Evolutionary conservation across 2,888 invertebrate species (phyloP).

Genomic region (Disparrhopalites patrizii): DNA sequence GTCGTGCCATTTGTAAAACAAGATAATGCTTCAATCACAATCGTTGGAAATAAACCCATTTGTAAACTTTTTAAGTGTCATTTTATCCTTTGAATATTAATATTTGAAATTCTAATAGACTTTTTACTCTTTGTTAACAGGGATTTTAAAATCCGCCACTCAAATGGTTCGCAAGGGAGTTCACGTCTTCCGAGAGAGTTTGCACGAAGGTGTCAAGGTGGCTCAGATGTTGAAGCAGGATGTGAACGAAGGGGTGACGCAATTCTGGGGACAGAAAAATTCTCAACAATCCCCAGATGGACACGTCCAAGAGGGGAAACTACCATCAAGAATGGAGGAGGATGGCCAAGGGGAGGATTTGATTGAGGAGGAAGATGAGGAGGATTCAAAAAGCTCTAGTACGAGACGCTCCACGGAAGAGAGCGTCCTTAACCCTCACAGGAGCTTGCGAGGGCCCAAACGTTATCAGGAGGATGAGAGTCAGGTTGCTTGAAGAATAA

Average conservation of each 20-base stretch:
- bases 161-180: slow-evolving; percentile 38
- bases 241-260: slow-evolving; percentile 38
- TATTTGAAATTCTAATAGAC: not conserved
- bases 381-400: too few species aligned
- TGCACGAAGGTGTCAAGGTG: slow-evolving; percentile 46
- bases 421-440: too few species aligned
- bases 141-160: slow-evolving; percentile 37
- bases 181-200: slow-evolving; percentile 40
- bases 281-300: too few species aligned
- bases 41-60: too few species aligned
- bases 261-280: slow-evolving; percentile 20
- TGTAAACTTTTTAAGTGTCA: not conserved
- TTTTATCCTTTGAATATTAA: not conserved
- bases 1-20: too few species aligned
- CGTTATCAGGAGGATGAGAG: too few species aligned
- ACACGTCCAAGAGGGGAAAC: too few species aligned
- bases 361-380: slow-evolving; percentile 17
- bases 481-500: too few species aligned
- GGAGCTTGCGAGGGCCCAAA: too few species aligned
- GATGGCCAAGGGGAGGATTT: not conserved
- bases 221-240: slow-evolving; percentile 44
- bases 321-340: not conserved
- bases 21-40: too few species aligned
- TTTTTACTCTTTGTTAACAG: slow-evolving; percentile 27
- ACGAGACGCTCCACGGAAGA: too few species aligned